Percentiles rank a stretch among this genome's conserved stretches.
Conservation (phyloP, 2,113 vertebrate species). For the Oryzias celebensis region DNA sequence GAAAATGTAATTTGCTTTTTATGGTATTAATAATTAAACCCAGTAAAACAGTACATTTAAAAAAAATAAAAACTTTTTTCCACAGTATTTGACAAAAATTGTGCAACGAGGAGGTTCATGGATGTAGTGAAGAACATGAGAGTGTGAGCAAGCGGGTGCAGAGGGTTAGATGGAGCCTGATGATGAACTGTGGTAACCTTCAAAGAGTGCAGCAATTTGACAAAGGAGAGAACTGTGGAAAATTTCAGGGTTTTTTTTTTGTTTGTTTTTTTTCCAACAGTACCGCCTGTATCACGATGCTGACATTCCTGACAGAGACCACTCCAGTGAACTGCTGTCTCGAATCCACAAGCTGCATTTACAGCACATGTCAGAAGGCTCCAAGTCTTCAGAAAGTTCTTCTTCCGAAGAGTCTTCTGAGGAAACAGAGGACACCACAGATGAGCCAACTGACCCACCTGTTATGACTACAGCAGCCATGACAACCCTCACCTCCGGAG, state of each 20-base stretch:
- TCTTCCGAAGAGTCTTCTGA: slow-evolving; percentile 22
- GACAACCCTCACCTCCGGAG: not conserved
- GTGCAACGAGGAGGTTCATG: no score
- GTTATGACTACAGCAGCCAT: not conserved
- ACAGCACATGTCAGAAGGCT: not conserved
- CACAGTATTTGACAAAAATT: no score
- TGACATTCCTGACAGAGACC: slow-evolving; percentile 12
- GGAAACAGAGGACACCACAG: not conserved
- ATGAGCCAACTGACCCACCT: not conserved
- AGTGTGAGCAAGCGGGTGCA: no score
- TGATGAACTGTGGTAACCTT: no score
- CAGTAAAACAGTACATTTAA: no score
- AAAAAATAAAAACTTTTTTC: no score
- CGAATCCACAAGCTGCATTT: not conserved
- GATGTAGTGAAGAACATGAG: no score
- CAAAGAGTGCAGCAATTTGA: no score
- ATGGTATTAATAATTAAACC: no score
- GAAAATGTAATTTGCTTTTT: no score
- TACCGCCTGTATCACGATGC: slow-evolving; percentile 25
- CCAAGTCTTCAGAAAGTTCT: slow-evolving; percentile 28
- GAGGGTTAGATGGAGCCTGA: no score
- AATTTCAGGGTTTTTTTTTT: not conserved
- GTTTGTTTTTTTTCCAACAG: not conserved
- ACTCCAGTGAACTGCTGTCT: not conserved
- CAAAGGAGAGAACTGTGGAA: not conserved